Evolutionary conservation across 2,797 vertebrate genomes (phyloP).

Genomic region (Dallia pectoralis): DNA sequence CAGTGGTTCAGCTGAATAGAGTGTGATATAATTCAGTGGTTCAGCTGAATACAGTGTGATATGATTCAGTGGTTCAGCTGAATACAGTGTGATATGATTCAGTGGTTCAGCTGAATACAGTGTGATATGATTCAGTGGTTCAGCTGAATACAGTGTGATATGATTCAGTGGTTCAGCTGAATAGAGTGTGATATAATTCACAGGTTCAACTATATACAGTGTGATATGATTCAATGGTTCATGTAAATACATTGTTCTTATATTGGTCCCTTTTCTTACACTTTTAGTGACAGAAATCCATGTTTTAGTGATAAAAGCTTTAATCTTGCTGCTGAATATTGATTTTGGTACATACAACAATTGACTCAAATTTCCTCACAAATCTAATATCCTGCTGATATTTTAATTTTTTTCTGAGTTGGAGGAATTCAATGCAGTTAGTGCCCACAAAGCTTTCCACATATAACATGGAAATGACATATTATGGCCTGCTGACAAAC

Average conservation of each 20-base stretch:
- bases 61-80: not conserved
- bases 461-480: slow-evolving; percentile 2
- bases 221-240: not conserved
- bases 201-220: too few relatives aligned
- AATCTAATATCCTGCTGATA: not conserved
- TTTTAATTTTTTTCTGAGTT: slow-evolving; percentile 4
- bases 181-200: too few relatives aligned
- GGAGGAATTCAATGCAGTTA: slow-evolving; percentile 2
- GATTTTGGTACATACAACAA: not conserved
- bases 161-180: too few relatives aligned
- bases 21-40: not conserved
- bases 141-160: too few relatives aligned
- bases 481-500: slow-evolving; percentile 17
- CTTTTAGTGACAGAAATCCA: not conserved
- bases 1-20: not conserved
- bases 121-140: too few relatives aligned
- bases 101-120: not conserved
- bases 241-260: not conserved
- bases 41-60: not conserved
- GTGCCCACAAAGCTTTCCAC: slow-evolving; percentile 3
- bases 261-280: not conserved
- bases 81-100: not conserved
- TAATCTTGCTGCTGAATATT: not conserved
- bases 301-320: not conserved
- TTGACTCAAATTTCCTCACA: not conserved